Base-by-base conservation (phyloP, 2,113 vertebrate species). In the Xenopus borealis region DNA sequence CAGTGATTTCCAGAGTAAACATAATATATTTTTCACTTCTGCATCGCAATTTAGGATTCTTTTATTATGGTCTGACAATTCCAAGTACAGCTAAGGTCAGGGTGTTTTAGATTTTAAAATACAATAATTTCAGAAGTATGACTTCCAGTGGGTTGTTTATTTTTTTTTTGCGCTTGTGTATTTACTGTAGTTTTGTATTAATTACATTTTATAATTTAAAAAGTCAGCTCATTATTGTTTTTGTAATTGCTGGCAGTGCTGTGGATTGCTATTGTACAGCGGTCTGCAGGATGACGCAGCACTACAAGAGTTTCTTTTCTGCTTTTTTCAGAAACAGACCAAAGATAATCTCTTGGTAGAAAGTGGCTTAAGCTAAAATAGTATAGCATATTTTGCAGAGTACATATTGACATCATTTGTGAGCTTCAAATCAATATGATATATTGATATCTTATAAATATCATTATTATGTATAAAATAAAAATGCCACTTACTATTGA, bases 361-460 rank as follows among this genome's bases (percentile, higher is more conserved):
- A 57, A 82, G 66, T 87, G 80, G 45, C 83, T 79, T 85, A 86
- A 82, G 84, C 76, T 78, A 11, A 79, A 76, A 12, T 88, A 90
- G 89, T 86, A 86, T 87, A 59, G 33, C 33, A 40, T 40, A 47
- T 18, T 30, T n/a, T 80, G 27, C 80, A 79, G 86, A 85, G 78
- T 85, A 84, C 58, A 79, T 88, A 85, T 82, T 81, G 80, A 84
- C 75, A 84, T 81, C 85, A 84, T 85, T 80, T 82, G 84, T 88
- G 63, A 63, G 87, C 89, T 89, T 87, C 82, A 85, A 86, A 78
- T 87, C 82, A 84, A 52, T 84, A 89, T 91, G 90, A 91, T 92
- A 90, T 91, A 91, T 91, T 89, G 84, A 87, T 89, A 87, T 88
- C 86, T 82, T 80, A 88, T 87, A 86, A 88, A 88, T 84, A 69